Conservation (phyloP, 1,140 invertebrate genomes). For the Antheraea pernyi region DNA sequence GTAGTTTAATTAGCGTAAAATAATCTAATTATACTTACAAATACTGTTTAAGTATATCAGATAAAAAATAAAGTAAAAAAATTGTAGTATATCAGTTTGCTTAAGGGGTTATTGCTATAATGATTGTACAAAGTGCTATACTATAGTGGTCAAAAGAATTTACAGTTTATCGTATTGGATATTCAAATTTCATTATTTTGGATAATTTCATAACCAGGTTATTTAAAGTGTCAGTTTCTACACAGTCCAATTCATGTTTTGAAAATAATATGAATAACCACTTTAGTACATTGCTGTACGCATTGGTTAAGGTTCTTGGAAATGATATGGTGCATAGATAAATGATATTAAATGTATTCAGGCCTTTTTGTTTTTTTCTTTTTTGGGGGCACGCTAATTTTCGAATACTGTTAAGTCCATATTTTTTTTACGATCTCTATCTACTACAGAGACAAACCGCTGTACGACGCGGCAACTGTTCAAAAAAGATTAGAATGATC, state of each 20-base stretch:
- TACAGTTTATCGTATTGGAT: background rate
- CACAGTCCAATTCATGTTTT: background rate
- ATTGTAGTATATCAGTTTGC: constrained; percentile 19
- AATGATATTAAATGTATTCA: background rate
- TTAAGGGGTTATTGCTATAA: constrained; percentile 40
- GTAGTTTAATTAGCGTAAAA: constrained; percentile 21
- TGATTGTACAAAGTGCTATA: constrained; percentile 22
- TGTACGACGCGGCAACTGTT: no score
- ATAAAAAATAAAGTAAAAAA: constrained; percentile 17
- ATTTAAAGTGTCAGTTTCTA: background rate
- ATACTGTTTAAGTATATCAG: background rate
- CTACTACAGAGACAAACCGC: no score
- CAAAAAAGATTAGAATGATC: no score
- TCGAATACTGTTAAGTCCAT: no score
- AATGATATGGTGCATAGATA: constrained; percentile 1
- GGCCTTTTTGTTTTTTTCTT: no score
- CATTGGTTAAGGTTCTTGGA: constrained; percentile 18
- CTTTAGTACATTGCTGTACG: constrained; percentile 30
- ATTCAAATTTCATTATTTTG: background rate
- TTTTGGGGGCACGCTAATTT: no score
- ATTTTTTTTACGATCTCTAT: no score
- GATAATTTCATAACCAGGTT: background rate
- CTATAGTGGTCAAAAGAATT: constrained; percentile 28
- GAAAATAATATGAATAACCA: constrained; percentile 14
- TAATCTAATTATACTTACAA: constrained; percentile 53